These are phyloP conservation scores for Erpobdella octoculata DNA, from an alignment of 2,888 invertebrate species.

Conservation along the genomic window DNA sequence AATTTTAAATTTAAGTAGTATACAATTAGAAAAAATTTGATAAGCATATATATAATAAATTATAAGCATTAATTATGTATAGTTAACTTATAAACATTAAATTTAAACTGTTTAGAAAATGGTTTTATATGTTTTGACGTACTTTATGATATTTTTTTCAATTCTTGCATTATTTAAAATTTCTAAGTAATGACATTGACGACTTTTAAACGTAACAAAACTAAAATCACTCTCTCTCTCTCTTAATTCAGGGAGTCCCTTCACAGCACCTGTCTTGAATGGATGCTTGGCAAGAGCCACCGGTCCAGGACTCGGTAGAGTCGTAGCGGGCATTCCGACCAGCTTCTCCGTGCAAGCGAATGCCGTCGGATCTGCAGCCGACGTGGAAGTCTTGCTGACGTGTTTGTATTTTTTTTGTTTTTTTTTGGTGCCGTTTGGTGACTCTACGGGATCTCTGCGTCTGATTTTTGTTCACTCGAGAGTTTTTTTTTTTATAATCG, in stretches of 20 bases:
- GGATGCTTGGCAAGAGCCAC: conserved; percentile 39
- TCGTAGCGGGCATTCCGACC: conserved; percentile 52
- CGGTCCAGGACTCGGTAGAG: conserved; percentile 52
- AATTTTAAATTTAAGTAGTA: no score
- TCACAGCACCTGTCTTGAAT: conserved; percentile 41
- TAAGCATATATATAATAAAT: no score
- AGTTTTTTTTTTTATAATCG: not conserved
- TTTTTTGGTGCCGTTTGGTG: not conserved
- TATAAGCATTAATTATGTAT: no score
- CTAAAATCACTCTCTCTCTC: no score
- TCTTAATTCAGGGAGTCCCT: conserved; percentile 44
- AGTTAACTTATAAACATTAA: not conserved
- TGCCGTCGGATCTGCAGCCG: conserved; percentile 53
- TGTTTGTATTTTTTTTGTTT: no score
- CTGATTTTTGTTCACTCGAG: not conserved
- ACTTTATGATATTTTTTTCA: no score
- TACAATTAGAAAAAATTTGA: no score
- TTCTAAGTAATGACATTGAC: no score
- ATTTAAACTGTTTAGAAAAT: no score
- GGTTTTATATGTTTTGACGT: no score
- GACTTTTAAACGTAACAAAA: no score
- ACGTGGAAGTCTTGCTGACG: conserved; percentile 55
- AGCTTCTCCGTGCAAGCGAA: conserved; percentile 54
- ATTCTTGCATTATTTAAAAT: no score
- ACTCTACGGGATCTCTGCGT: not conserved